Evolutionary conservation across 2,888 invertebrate genomes (phyloP).

Genomic region (Caenorhabditis sp.): DNA sequence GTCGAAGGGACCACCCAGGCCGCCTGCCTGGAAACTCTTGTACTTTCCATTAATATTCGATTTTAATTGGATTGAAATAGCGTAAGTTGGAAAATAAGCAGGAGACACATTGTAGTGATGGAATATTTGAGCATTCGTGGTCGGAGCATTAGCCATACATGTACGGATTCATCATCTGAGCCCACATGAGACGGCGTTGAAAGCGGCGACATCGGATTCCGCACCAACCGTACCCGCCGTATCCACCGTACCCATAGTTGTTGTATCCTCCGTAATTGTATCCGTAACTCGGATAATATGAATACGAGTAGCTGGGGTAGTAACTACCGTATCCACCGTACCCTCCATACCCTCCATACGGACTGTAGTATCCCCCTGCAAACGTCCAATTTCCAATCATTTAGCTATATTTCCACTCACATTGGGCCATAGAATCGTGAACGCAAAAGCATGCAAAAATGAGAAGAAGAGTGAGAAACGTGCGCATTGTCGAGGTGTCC

Average conservation of each 20-base stretch:
- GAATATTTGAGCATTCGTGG: neutral
- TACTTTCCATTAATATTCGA: slow-evolving; percentile 7
- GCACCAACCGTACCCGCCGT: slow-evolving; percentile 19
- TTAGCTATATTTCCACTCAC: slow-evolving; percentile 14
- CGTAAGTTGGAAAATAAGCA: neutral
- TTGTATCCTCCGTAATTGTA: slow-evolving; percentile 31
- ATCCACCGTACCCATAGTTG: slow-evolving; percentile 17
- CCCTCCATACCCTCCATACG: slow-evolving; percentile 21
- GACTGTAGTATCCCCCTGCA: slow-evolving; percentile 39
- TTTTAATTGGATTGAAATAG: neutral
- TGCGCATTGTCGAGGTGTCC: slow-evolving; percentile 15
- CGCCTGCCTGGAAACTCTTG: too few species aligned
- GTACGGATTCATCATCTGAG: slow-evolving; percentile 35
- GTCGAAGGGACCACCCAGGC: neutral
- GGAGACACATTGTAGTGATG: too few species aligned
- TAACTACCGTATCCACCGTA: slow-evolving; percentile 18
- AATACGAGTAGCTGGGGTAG: slow-evolving; percentile 22
- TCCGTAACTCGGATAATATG: slow-evolving; percentile 37
- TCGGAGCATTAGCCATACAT: slow-evolving; percentile 27
- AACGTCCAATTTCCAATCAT: neutral
- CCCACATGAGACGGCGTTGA: slow-evolving; percentile 47
- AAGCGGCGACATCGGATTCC: slow-evolving; percentile 44
- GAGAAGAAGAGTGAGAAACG: slow-evolving; percentile 28
- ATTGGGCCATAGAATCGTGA: slow-evolving; percentile 26
- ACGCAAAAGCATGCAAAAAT: slow-evolving; percentile 17